Conservation (phyloP, 1,140 invertebrate species). For the Latrodectus geometricus region DNA sequence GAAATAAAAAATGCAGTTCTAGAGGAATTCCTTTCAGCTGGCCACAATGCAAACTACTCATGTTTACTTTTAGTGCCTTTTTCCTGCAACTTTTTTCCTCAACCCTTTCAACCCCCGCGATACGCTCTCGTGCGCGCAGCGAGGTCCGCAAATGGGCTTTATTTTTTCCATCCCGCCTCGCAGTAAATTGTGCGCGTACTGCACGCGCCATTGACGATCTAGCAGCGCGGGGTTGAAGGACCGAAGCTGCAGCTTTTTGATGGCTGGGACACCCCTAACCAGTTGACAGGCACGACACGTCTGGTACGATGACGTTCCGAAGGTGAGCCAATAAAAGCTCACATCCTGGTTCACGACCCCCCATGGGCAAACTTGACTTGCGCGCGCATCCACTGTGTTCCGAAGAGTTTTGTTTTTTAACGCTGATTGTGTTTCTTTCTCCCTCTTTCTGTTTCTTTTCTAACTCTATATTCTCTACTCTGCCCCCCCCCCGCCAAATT, state of each 20-base stretch:
- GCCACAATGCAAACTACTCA: not conserved
- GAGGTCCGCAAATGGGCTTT: not conserved
- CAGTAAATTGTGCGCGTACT: constrained; percentile 1
- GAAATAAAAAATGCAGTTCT: too few relatives aligned
- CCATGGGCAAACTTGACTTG: constrained; percentile 16
- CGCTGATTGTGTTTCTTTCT: too few relatives aligned
- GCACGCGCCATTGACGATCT: constrained; percentile 18
- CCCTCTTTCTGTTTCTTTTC: too few relatives aligned
- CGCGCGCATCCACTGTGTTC: not conserved
- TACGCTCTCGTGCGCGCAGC: not conserved
- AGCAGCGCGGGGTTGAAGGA: constrained; percentile 12
- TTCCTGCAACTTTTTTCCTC: not conserved
- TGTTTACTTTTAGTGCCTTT: not conserved
- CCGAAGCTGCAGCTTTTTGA: not conserved
- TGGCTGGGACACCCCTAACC: constrained; percentile 2
- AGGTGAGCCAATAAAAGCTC: constrained; percentile 52
- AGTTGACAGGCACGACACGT: constrained; percentile 56
- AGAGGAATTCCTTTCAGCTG: not conserved
- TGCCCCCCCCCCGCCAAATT: too few relatives aligned
- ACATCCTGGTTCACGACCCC: constrained; percentile 56
- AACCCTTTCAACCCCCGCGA: constrained; percentile 10
- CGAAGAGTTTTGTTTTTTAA: too few relatives aligned
- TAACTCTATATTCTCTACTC: too few relatives aligned
- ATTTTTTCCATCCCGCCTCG: constrained; percentile 1
- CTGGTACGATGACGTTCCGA: constrained; percentile 21